Evolutionary conservation across 2,888 invertebrate genomes (phyloP).

Genomic region (Agonopterix heracliana): DNA sequence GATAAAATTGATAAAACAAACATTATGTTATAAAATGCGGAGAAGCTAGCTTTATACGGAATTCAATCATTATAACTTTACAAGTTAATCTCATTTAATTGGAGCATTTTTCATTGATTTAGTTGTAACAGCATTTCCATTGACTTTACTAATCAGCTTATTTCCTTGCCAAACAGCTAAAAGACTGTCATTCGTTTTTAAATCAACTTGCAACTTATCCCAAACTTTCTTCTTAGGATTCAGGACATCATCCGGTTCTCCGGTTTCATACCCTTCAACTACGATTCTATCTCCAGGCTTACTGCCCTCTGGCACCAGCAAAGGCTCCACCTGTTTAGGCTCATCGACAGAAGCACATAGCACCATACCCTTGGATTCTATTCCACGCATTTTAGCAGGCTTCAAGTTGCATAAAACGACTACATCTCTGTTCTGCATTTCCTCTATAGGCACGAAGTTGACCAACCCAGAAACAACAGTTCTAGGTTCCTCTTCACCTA

Average conservation of each 20-base stretch:
- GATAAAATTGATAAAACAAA: no score
- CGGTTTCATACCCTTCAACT: conserved; percentile 87
- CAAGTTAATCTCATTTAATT: conserved; percentile 79
- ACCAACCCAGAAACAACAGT: conserved; percentile 93
- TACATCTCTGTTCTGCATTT: conserved; percentile 92
- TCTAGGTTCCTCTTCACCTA: conserved; percentile 84
- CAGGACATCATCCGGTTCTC: conserved; percentile 87
- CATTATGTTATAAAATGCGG: no score
- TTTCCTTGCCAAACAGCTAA: conserved; percentile 92
- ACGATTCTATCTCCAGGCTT: conserved; percentile 89
- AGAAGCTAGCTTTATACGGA: no score
- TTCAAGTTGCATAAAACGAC: conserved; percentile 97
- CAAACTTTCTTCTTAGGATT: conserved; percentile 99
- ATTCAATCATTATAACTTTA: no score
- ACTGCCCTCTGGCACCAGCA: conserved; percentile 85
- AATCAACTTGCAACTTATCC: conserved; percentile 91
- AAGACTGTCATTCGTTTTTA: conserved; percentile 82
- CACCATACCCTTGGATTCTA: conserved; percentile 95
- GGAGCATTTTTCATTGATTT: conserved; percentile 87
- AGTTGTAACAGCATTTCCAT: conserved; percentile 84
- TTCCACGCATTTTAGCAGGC: conserved; percentile 96
- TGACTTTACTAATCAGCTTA: conserved; percentile 80
- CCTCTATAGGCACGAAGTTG: conserved; percentile 91
- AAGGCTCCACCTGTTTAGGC: conserved; percentile 89
- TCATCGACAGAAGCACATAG: conserved; percentile 90